Base-by-base conservation (phyloP, 1,140 invertebrate species). In the Apocrypta bakeri region DNA sequence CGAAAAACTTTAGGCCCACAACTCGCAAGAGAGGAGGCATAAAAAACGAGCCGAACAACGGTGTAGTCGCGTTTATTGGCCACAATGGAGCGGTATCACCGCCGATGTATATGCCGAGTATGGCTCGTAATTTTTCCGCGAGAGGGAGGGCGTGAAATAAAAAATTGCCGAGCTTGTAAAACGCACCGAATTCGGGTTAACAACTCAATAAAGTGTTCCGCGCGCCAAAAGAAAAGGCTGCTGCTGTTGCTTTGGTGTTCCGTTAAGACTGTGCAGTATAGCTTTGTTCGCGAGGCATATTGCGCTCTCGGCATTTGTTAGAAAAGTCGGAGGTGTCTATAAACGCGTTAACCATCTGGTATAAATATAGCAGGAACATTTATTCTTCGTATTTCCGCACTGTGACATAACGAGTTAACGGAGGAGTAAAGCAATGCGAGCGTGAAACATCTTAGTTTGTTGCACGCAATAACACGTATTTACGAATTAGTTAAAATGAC, bases 111-210 rank as follows among this genome's bases (percentile, higher is more conserved):
- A 42, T 12, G 2, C 40, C n/a, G n/a, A n/a, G 40, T 12, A 12
- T 12, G 9, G 42, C 48, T 56, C 48, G 48, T 56, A 56, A 56
- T 56, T 56, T 56, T n/a, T 17, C 48, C 48, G 48, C 17, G 48
- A 21, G 48, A 6, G 21, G 17, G 48, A 37, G 48, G 14, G 48
- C 48, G 42, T 1, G 1, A 17, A n/a, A 71, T 2, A 24, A 42
- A 42, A 72, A 40, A 72, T 40, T 17, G 21, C 48, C 48, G 12
- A 61, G 25, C 8, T 12, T 77, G 29, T 40, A 68, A 78, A 64
- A 68, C 17, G 12, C 63, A 29, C 42, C 48, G 33, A 79, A 79
- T 72, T 72, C 42, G 68, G 68, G 68, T 79, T 61, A 79, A 79
- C 42, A 79, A 37, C 27, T 79, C 27, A 33, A 79, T 72, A 61